A percentile compares a stretch with the other conserved stretches of the same genome.
These are phyloP conservation scores for Amazona guildingii DNA, from an alignment of 2,113 vertebrate species.

Conservation along the genomic window DNA sequence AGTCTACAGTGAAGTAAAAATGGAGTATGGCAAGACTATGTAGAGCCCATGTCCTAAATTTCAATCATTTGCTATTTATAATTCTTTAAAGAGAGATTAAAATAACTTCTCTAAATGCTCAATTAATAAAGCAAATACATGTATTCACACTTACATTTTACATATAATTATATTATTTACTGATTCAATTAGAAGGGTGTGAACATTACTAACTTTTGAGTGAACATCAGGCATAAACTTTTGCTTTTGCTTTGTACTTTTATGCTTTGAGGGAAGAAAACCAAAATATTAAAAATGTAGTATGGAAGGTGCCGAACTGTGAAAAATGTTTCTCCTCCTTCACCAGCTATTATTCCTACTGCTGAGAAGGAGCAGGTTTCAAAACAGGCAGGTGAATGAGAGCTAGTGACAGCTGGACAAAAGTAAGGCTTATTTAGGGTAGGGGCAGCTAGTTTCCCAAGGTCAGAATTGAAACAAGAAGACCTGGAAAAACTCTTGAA, in stretches of 20 bases:
- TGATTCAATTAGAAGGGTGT: neutral
- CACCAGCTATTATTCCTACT: neutral
- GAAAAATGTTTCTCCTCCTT: neutral
- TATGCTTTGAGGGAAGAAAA: neutral
- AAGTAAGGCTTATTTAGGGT: neutral
- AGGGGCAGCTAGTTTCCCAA: neutral
- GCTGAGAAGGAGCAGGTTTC: neutral
- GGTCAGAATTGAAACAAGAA: neutral
- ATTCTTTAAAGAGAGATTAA: neutral
- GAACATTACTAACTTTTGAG: neutral
- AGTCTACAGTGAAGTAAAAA: neutral
- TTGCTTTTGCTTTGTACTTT: constrained; percentile 8
- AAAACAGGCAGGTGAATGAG: neutral
- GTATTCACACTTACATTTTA: neutral
- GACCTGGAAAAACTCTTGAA: neutral
- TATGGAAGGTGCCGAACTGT: neutral
- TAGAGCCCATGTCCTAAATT: neutral
- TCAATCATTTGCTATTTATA: neutral
- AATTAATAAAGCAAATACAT: neutral
- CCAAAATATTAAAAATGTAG: neutral
- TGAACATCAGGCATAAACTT: neutral
- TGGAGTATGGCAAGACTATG: neutral
- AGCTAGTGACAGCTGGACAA: neutral
- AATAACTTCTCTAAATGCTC: neutral
- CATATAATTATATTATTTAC: neutral